Percentiles rank a stretch among this genome's conserved stretches.
Conservation (phyloP, 2,113 vertebrate genomes). For the Hippolais icterina region DNA sequence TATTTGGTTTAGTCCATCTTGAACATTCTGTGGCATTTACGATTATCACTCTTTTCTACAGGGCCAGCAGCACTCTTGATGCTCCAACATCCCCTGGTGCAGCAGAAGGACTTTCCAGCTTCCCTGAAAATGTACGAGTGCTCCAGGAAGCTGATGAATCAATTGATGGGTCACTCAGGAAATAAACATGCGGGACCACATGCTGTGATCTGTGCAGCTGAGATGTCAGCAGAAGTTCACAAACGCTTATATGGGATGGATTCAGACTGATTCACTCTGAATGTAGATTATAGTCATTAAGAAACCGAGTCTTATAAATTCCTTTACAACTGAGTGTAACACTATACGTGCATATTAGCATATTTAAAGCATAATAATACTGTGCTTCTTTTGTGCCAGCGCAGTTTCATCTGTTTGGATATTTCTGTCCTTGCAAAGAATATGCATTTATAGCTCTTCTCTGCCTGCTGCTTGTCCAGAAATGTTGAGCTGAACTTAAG, state of each 20-base stretch:
- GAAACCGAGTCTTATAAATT: neutral
- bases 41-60: neutral
- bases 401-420: neutral
- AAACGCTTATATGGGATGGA: neutral
- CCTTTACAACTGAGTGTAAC: neutral
- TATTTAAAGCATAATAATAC: neutral
- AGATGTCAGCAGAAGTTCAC: neutral
- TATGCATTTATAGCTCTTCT: neutral
- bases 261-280: neutral
- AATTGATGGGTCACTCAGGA: neutral
- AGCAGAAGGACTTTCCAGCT: neutral
- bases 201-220: neutral
- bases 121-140: neutral
- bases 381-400: neutral
- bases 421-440: neutral
- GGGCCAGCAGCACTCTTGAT: neutral
- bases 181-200: neutral
- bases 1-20: neutral
- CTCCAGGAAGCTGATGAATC: neutral
- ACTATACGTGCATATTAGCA: neutral
- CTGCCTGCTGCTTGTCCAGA: neutral
- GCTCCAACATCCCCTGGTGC: neutral
- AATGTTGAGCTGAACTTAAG: neutral
- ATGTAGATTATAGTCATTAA: neutral
- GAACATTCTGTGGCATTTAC: neutral